Evolutionary conservation across 1,140 invertebrate species (phyloP), one percentile per base, ranked within the genome.

Genomic region (Delia radicum): DNA sequence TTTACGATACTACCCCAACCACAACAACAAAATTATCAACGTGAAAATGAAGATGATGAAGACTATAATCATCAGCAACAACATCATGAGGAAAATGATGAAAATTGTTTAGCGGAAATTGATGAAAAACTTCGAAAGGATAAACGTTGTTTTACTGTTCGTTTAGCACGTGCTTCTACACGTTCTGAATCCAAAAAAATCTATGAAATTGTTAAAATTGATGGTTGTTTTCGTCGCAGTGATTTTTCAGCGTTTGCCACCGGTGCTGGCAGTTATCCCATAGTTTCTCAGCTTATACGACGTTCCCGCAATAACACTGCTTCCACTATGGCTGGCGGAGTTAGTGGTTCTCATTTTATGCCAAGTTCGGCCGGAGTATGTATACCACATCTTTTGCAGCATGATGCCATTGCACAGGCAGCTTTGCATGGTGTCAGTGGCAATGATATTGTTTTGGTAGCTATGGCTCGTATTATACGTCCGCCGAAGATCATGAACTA

Each of bases 401-500:
- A 85, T 73, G 83, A 85, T 78, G 83, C 83, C 63, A 85, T 85
- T 28, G 83, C 83, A 21, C 83, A 85, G 79, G 83, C 83, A 12
- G 83, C 83, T 2, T 79, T 86, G 33, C 85, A 84, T 29, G 82
- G 82, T 6, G 85, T 88, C 24, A 90, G 89, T 72, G 89, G 89
- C 8, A 90, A 90, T 75, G 89, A 90, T 75, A 85, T 90, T 63
- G 89, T 90, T 63, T 91, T 95, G 61, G 89, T 94, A 21, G 92
- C 91, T 31, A 88, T 94, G 73, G 91, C 91, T 2, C 88, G 90
- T 28, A 87, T 92, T 0, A 82, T 91, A 65, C 89, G 90, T 73
- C 91, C 92, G 31, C 90, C 91, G 18, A 90, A 90, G 21, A 88
- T 93, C 33, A 89, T 90, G 1, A 91, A 93, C 78, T 87, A 91